Evolutionary conservation across 2,888 invertebrate genomes (phyloP).

Genomic region (Agrenia bidenticulata): DNA sequence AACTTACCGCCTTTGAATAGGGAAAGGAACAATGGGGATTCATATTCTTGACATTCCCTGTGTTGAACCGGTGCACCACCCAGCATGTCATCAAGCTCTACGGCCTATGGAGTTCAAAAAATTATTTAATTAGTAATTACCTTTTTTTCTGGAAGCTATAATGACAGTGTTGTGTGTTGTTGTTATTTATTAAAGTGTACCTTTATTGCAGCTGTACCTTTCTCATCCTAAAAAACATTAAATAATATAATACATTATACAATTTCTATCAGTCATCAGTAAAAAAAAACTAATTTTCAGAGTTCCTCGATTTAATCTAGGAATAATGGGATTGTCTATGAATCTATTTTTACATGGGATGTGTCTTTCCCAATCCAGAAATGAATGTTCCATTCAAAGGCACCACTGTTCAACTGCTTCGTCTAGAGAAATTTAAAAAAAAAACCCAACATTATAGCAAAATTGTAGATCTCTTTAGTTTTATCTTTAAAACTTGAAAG

Average conservation of each 20-base stretch:
- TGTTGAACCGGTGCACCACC: constrained; percentile 82
- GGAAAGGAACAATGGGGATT: constrained; percentile 74
- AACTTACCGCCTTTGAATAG: constrained; percentile 64
- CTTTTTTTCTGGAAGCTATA: not conserved
- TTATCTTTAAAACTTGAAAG: not conserved
- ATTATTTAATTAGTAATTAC: constrained; percentile 58
- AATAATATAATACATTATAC: not conserved
- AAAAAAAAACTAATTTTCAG: no score
- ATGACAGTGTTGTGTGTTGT: not conserved
- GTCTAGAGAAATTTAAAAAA: constrained; percentile 39
- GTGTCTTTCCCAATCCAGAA: constrained; percentile 58
- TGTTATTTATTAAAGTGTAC: constrained; percentile 1
- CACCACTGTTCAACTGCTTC: constrained; percentile 46
- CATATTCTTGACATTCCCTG: constrained; percentile 81
- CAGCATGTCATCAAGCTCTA: constrained; percentile 80
- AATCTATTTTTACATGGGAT: constrained; percentile 55
- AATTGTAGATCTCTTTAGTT: not conserved
- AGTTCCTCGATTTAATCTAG: no score
- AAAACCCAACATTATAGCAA: not conserved
- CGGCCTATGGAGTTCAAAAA: constrained; percentile 58
- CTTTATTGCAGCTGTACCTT: constrained; percentile 62
- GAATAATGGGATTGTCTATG: no score
- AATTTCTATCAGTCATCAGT: not conserved
- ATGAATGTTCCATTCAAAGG: constrained; percentile 59
- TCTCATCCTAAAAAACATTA: constrained; percentile 57